A percentile compares a stretch with the other conserved stretches of the same genome.
Evolutionary conservation across 1,140 invertebrate species (phyloP).

Genomic region (Drosophila trapezifrons): DNA sequence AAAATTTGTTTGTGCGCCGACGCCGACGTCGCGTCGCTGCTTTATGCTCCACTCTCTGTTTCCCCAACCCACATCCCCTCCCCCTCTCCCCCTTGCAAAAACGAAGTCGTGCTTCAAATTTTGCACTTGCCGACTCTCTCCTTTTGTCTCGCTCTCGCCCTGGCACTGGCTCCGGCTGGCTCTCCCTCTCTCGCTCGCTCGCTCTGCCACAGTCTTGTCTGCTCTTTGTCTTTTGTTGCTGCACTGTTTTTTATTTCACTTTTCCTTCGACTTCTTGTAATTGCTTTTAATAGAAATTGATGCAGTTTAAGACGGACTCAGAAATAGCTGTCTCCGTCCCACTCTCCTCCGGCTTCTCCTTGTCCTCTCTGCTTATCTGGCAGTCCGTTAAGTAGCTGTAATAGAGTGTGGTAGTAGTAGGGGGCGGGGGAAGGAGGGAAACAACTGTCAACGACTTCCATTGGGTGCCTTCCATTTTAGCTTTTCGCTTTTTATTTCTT

Average conservation of each 20-base stretch:
- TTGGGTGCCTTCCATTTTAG: conserved; percentile 56
- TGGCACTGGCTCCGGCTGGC: conserved; percentile 9
- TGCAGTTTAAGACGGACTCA: conserved; percentile 62
- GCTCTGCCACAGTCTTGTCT: conserved; percentile 32
- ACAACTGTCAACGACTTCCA: conserved; percentile 62
- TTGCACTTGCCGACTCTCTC: conserved; percentile 74
- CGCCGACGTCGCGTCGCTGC: conserved; percentile 59
- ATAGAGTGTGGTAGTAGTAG: conserved; percentile 28
- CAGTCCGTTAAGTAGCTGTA: conserved; percentile 62
- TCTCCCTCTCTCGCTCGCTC: conserved; percentile 28
- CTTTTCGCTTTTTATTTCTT: conserved; percentile 44
- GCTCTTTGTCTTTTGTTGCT: conserved; percentile 79
- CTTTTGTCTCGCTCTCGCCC: conserved; percentile 39
- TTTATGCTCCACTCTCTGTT: conserved; percentile 35
- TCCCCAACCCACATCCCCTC: conserved; percentile 14
- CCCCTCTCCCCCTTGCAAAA: conserved; percentile 37
- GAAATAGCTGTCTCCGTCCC: conserved; percentile 37
- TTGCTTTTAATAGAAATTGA: conserved; percentile 82
- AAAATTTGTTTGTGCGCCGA: conserved; percentile 82
- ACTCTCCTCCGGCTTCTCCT: conserved; percentile 5
- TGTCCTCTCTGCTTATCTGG: conserved; percentile 46
- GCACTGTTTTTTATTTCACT: conserved; percentile 57
- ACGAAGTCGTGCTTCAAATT: conserved; percentile 77
- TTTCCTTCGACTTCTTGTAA: conserved; percentile 62
- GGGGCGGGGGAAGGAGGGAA: conserved; percentile 10